Percentiles rank a stretch among this genome's conserved stretches.
Evolutionary conservation across 2,113 vertebrate species (phyloP).

Genomic region (Tenrec ecaudatus): DNA sequence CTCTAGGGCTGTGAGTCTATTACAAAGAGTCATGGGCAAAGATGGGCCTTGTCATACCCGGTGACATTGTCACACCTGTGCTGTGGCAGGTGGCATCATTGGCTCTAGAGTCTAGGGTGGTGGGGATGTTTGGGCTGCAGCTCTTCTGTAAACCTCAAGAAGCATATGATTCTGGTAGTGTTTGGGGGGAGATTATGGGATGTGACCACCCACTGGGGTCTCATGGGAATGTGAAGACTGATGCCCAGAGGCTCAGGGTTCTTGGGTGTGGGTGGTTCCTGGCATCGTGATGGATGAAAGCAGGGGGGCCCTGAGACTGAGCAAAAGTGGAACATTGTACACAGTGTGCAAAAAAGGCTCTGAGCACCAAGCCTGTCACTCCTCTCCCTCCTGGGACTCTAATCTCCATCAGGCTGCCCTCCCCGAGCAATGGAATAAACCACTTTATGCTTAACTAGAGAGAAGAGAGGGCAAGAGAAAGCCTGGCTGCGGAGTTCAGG

Average conservation of each 20-base stretch:
- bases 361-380: rapidly evolving
- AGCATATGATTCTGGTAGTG: no score
- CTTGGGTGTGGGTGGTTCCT: background rate
- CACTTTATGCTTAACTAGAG: no score
- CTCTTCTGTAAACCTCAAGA: background rate
- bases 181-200: rapidly evolving
- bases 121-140: background rate
- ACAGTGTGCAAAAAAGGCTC: background rate
- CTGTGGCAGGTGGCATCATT: rapidly evolving
- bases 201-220: rapidly evolving
- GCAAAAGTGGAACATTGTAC: rapidly evolving
- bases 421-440: rapidly evolving
- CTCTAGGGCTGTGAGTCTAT: rapidly evolving
- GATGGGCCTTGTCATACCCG: no score
- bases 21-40: rapidly evolving
- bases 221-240: rapidly evolving
- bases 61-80: background rate
- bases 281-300: background rate
- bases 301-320: background rate
- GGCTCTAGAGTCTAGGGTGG: background rate
- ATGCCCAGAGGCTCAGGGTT: background rate
- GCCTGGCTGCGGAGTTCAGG: background rate
- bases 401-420: rapidly evolving
- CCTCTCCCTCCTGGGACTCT: background rate
- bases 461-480: background rate